Percentiles rank a stretch among this genome's conserved stretches.
Evolutionary conservation across 1,140 invertebrate genomes (phyloP).

Genomic region (Lanistes nyassanus): DNA sequence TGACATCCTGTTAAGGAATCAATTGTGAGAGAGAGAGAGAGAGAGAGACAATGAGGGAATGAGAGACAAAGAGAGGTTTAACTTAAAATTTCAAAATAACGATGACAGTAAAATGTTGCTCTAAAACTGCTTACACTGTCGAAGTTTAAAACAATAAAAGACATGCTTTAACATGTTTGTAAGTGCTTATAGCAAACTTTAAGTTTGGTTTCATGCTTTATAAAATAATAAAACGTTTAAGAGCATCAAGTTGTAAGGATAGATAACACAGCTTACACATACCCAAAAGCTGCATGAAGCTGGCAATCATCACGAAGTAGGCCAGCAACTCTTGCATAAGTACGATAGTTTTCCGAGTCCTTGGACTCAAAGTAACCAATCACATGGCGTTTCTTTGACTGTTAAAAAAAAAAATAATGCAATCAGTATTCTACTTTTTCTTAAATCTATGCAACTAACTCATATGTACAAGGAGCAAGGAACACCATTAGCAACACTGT

Average conservation of each 20-base stretch:
- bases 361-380: slow-evolving; percentile 92
- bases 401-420: slow-evolving; percentile 56
- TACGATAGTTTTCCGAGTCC: slow-evolving; percentile 76
- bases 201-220: too few relatives aligned
- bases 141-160: too few relatives aligned
- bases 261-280: slow-evolving; percentile 67
- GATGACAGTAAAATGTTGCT: too few relatives aligned
- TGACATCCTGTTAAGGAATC: too few relatives aligned
- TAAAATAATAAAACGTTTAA: too few relatives aligned
- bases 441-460: neutral
- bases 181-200: too few relatives aligned
- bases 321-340: slow-evolving; percentile 62
- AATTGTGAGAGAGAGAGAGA: too few relatives aligned
- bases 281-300: slow-evolving; percentile 94
- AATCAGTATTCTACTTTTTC: neutral
- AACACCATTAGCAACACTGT: neutral
- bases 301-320: slow-evolving; percentile 92
- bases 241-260: neutral
- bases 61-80: too few relatives aligned
- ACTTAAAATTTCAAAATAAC: too few relatives aligned
- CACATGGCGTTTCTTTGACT: slow-evolving; percentile 86
- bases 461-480: neutral
- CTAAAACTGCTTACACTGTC: too few relatives aligned
- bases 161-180: too few relatives aligned
- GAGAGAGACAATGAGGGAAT: too few relatives aligned